Evolutionary conservation across 1,140 invertebrate species (phyloP).

Genomic region (Penaeus japonicus): DNA sequence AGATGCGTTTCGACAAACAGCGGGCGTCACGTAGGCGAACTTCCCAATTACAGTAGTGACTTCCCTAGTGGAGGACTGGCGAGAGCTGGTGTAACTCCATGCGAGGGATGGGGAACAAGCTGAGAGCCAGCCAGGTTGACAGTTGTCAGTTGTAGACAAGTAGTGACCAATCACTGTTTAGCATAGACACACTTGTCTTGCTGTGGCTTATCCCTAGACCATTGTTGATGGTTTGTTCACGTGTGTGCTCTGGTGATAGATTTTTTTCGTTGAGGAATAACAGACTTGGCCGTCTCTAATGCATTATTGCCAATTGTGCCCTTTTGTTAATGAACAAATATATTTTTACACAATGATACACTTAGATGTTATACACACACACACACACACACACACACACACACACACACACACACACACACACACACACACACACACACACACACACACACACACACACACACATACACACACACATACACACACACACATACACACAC

Average conservation of each 20-base stretch:
- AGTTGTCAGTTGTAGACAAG: slow-evolving; percentile 44
- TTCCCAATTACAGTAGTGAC: slow-evolving; percentile 52
- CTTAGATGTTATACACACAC: too few relatives aligned
- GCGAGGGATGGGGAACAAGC: slow-evolving; percentile 41
- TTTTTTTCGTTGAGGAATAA: not conserved
- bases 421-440: too few relatives aligned
- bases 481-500: too few relatives aligned
- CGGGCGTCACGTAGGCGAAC: slow-evolving; percentile 77
- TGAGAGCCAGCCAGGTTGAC: slow-evolving; percentile 46
- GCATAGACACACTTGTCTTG: slow-evolving; percentile 36
- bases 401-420: too few relatives aligned
- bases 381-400: too few relatives aligned
- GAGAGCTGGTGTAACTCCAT: slow-evolving; percentile 27
- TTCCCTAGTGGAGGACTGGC: slow-evolving; percentile 45
- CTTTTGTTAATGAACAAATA: too few relatives aligned
- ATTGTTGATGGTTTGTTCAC: slow-evolving; percentile 11
- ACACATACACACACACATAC: too few relatives aligned
- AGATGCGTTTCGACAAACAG: slow-evolving; percentile 97
- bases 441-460: too few relatives aligned
- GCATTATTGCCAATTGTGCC: too few relatives aligned
- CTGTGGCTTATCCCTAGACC: slow-evolving; percentile 22
- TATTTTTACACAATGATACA: too few relatives aligned
- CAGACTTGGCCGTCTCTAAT: not conserved
- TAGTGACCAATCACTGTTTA: slow-evolving; percentile 31
- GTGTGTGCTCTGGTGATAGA: not conserved